A percentile compares a stretch with the other conserved stretches of the same genome.
These are phyloP conservation scores for Conus ventricosus DNA, from an alignment of 1,140 invertebrate genomes.

Conservation along the genomic window DNA sequence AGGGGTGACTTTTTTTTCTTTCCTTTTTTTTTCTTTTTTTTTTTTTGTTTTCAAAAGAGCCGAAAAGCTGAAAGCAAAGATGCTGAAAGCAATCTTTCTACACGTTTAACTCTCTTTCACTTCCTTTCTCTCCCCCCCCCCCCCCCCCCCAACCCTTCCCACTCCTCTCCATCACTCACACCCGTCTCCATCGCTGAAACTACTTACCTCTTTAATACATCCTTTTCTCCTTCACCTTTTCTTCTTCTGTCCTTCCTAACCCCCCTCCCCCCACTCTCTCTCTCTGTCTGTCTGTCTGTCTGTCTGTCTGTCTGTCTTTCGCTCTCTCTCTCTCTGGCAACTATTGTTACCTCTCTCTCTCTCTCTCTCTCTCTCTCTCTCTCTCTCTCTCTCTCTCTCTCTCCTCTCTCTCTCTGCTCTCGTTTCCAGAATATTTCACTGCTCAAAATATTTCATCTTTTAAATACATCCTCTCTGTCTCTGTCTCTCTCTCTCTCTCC, in stretches of 20 bases:
- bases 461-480: background rate
- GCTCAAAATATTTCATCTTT: background rate
- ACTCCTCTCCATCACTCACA: background rate
- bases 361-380: constrained; percentile 20
- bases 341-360: constrained; percentile 36
- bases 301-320: constrained; percentile 16
- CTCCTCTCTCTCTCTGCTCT: background rate
- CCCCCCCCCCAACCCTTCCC: background rate
- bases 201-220: background rate
- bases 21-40: no score
- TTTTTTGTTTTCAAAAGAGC: background rate
- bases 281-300: background rate
- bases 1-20: background rate
- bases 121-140: background rate
- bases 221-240: background rate
- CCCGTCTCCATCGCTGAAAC: background rate
- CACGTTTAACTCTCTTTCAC: background rate
- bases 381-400: constrained; percentile 14
- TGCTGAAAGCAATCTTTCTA: background rate
- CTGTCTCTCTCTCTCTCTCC: no score
- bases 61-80: background rate
- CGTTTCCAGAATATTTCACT: background rate
- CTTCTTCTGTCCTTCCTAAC: background rate
- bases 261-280: background rate
- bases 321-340: constrained; percentile 33